Evolutionary conservation across 2,888 invertebrate genomes (phyloP).

Genomic region (Netelia virgata): DNA sequence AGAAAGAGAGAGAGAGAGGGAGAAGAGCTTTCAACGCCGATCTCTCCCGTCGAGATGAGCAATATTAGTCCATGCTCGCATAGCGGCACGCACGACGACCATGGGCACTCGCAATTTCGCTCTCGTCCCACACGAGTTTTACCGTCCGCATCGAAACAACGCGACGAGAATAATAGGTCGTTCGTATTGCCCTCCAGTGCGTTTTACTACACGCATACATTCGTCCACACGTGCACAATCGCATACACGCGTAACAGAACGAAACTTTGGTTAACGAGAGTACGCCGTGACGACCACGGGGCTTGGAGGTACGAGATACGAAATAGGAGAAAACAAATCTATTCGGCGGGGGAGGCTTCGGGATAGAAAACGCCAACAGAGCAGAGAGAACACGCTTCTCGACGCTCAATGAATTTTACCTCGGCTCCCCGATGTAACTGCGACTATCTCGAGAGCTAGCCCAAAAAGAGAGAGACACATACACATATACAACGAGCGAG

Average conservation of each 20-base stretch:
- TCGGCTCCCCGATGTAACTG: slow-evolving; percentile 65
- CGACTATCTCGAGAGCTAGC: slow-evolving; percentile 29
- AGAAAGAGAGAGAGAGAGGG: background rate
- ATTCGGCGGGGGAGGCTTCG: slow-evolving; percentile 5
- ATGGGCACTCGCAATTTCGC: slow-evolving; percentile 60
- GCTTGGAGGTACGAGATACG: slow-evolving; percentile 5
- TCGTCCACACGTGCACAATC: background rate
- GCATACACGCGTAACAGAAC: slow-evolving; percentile 11
- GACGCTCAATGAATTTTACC: slow-evolving; percentile 69
- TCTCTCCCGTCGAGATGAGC: slow-evolving; percentile 10
- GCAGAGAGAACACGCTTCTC: slow-evolving; percentile 46
- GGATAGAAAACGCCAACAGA: slow-evolving; percentile 37
- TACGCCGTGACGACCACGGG: slow-evolving; percentile 38
- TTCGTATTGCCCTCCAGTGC: slow-evolving; percentile 25
- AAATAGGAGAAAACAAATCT: slow-evolving; percentile 37
- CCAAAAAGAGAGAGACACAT: background rate
- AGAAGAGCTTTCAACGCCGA: background rate
- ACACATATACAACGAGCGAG: background rate
- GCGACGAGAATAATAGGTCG: slow-evolving; percentile 63
- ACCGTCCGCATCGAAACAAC: slow-evolving; percentile 65
- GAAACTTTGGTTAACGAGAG: slow-evolving; percentile 49
- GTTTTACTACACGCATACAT: slow-evolving; percentile 29
- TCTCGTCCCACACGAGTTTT: slow-evolving; percentile 56
- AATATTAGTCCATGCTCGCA: slow-evolving; percentile 38
- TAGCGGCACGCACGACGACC: slow-evolving; percentile 52